phyloP scores from a whole-genome alignment of 2,888 invertebrate genomes.

The Ichneumoninae sp. region DNA sequence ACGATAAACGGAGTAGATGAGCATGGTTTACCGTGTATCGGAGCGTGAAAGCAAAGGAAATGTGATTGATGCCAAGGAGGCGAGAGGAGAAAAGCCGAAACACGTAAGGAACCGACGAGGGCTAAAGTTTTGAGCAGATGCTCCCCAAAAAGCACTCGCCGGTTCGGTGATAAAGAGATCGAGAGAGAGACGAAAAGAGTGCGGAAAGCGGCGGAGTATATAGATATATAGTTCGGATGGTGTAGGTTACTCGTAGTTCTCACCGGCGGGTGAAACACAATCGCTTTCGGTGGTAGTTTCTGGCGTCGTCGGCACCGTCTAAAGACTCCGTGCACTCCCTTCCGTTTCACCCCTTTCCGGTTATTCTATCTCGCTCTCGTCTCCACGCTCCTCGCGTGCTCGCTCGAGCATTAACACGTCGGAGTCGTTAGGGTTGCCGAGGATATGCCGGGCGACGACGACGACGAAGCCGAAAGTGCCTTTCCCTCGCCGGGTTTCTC shows the following conservation, averaged over 20 bases:
- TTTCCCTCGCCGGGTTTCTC: constrained; percentile 47
- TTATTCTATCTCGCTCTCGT: constrained; percentile 42
- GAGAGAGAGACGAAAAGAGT: constrained; percentile 5
- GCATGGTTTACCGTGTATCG: constrained; percentile 36
- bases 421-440: constrained; percentile 63
- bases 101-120: constrained; percentile 33
- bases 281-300: constrained; percentile 40
- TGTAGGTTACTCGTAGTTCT: constrained; percentile 56
- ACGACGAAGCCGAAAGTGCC: constrained; percentile 41
- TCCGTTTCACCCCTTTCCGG: constrained; percentile 54
- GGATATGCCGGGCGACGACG: constrained; percentile 22
- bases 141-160: constrained; percentile 50
- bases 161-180: constrained; percentile 23
- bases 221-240: constrained; percentile 32
- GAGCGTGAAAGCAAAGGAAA: constrained; percentile 59
- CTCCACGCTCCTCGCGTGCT: constrained; percentile 58
- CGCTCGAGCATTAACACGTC: constrained; percentile 69
- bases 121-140: constrained; percentile 50
- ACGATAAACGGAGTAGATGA: constrained; percentile 41
- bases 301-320: constrained; percentile 58
- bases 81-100: constrained; percentile 32
- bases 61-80: constrained; percentile 58
- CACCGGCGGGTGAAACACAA: constrained; percentile 51
- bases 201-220: background rate
- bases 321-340: constrained; percentile 65